phyloP scores from a whole-genome alignment of 2,797 vertebrate species.

The Allobates femoralis region DNA sequence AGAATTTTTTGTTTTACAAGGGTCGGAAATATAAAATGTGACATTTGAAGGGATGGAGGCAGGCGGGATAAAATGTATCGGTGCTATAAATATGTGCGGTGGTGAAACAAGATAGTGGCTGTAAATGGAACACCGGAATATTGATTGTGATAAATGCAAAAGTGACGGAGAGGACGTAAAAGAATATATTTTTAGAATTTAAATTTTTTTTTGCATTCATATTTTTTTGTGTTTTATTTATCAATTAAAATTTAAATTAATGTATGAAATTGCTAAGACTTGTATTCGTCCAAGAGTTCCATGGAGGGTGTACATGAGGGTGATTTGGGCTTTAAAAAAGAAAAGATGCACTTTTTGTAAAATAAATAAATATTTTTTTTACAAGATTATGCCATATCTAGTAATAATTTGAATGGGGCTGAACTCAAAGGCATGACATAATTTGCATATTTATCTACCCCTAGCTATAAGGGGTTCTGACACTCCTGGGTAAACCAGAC shows the following conservation, averaged over 20 bases:
- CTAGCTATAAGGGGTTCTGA: no score
- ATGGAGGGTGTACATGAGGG: no score
- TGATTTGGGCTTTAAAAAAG: no score
- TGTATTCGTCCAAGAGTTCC: no score
- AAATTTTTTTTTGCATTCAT: background rate
- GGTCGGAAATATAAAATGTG: background rate
- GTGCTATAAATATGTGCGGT: background rate
- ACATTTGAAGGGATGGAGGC: conserved; percentile 21
- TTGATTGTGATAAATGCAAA: background rate
- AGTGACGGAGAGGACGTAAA: background rate
- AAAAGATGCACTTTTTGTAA: no score
- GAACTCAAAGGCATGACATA: no score
- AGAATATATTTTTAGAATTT: background rate
- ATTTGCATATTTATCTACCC: no score
- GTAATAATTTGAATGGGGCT: no score
- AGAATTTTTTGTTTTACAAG: background rate
- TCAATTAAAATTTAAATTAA: background rate
- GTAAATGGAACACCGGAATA: background rate
- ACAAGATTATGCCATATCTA: no score
- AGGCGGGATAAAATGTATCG: background rate
- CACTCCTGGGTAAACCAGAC: no score
- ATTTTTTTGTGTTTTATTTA: background rate
- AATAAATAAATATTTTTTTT: no score
- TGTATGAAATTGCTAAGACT: background rate
- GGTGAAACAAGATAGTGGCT: background rate